These are phyloP conservation scores for Diorhabda sublineata DNA, from an alignment of 1,140 invertebrate species.

Conservation along the genomic window DNA sequence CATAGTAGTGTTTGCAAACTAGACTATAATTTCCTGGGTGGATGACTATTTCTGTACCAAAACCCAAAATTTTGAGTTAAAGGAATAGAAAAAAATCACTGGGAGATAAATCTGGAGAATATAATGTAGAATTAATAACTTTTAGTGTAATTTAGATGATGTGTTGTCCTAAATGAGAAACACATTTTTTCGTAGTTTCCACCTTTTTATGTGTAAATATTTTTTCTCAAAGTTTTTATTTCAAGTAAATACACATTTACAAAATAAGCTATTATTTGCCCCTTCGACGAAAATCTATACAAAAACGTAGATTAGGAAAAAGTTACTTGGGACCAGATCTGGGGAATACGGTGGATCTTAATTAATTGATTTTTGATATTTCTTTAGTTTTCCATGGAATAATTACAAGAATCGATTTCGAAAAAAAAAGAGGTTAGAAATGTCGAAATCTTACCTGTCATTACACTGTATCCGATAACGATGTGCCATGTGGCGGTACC, in stretches of 20 bases:
- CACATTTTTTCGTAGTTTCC: too few relatives aligned
- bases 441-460: conserved; percentile 54
- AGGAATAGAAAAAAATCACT: too few relatives aligned
- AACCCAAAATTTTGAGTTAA: too few relatives aligned
- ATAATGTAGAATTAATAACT: too few relatives aligned
- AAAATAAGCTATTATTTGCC: too few relatives aligned
- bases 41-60: too few relatives aligned
- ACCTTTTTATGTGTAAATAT: not conserved
- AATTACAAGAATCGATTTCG: not conserved
- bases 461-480: conserved; percentile 62
- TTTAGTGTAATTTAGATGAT: too few relatives aligned
- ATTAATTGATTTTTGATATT: not conserved
- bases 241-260: not conserved
- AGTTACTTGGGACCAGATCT: not conserved
- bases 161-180: too few relatives aligned
- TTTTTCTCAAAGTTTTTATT: not conserved
- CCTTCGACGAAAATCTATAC: not conserved
- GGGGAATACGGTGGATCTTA: not conserved
- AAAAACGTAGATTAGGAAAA: not conserved
- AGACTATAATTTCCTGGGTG: too few relatives aligned
- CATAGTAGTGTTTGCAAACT: too few relatives aligned
- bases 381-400: not conserved
- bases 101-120: too few relatives aligned
- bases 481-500: conserved; percentile 61
- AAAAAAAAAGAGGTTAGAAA: not conserved